Evolutionary conservation across 2,113 vertebrate species (phyloP).

Genomic region (Cephalopterus ornatus): DNA sequence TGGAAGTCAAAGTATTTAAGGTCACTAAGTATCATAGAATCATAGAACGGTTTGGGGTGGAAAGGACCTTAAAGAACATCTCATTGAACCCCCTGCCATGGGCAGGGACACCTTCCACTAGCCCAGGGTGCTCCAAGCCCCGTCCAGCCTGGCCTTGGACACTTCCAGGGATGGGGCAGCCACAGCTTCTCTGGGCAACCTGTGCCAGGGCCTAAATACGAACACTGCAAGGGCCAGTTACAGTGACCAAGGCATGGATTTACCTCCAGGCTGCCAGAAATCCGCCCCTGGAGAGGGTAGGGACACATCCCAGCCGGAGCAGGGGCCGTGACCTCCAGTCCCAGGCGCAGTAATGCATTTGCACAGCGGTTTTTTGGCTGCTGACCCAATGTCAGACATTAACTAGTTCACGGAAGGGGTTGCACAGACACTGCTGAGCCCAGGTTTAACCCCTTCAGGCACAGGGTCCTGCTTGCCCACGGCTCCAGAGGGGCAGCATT

Average conservation of each 20-base stretch:
- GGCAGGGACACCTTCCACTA: neutral
- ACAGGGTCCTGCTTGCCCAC: neutral
- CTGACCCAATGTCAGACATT: neutral
- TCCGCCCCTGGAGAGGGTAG: neutral
- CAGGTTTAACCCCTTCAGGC: neutral
- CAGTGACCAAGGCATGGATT: accelerated
- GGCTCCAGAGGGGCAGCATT: neutral
- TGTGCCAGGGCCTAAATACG: accelerated
- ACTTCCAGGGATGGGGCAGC: neutral
- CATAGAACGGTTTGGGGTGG: neutral
- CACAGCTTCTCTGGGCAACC: neutral
- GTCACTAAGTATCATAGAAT: neutral
- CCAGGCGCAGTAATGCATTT: neutral
- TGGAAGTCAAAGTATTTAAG: accelerated
- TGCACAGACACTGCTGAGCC: neutral
- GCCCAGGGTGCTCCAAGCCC: neutral
- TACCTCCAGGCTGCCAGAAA: neutral
- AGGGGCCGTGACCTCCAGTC: neutral
- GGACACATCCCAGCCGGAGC: neutral
- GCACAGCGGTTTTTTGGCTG: accelerated
- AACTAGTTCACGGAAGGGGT: neutral
- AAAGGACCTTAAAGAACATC: too few species aligned
- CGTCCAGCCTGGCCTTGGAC: accelerated
- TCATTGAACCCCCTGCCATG: neutral
- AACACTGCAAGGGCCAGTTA: accelerated